Evolutionary conservation across 2,888 invertebrate species (phyloP).

Genomic region (Bhutanitis thaidina): DNA sequence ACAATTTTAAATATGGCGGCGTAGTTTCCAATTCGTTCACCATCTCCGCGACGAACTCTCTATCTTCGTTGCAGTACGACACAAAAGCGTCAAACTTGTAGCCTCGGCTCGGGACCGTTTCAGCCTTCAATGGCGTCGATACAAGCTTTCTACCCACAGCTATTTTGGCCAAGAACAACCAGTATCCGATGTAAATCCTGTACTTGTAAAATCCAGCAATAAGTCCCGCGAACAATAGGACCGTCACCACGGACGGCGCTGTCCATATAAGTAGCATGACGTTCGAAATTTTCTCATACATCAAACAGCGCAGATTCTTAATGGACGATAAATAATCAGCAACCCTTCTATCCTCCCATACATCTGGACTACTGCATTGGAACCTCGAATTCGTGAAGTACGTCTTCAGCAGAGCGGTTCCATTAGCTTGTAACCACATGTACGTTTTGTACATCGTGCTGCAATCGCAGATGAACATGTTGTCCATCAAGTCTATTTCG

Average conservation of each 20-base stretch:
- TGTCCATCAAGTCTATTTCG: conserved; percentile 68
- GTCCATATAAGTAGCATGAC: conserved; percentile 64
- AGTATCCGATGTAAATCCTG: conserved; percentile 74
- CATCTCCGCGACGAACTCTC: conserved; percentile 81
- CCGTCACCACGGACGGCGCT: conserved; percentile 54
- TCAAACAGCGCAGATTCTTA: conserved; percentile 54
- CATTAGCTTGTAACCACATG: conserved; percentile 61
- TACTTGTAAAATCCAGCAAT: conserved; percentile 53
- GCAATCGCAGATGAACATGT: conserved; percentile 79
- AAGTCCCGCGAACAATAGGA: conserved; percentile 47
- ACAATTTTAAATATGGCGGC: conserved; percentile 81
- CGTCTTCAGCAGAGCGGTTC: conserved; percentile 44
- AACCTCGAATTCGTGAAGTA: conserved; percentile 57
- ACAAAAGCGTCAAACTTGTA: conserved; percentile 82
- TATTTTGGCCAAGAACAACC: conserved; percentile 77
- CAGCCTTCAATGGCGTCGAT: conserved; percentile 36
- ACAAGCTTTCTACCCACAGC: conserved; percentile 65
- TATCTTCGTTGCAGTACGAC: conserved; percentile 81
- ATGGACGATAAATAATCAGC: conserved; percentile 62
- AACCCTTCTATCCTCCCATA: conserved; percentile 65
- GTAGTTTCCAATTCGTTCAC: conserved; percentile 80
- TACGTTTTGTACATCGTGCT: conserved; percentile 61
- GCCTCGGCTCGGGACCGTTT: conserved; percentile 34
- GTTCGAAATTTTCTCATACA: conserved; percentile 60
- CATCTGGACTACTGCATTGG: conserved; percentile 64